Conservation (phyloP, 2,888 invertebrate species). For the Isotomurus palustris region DNA sequence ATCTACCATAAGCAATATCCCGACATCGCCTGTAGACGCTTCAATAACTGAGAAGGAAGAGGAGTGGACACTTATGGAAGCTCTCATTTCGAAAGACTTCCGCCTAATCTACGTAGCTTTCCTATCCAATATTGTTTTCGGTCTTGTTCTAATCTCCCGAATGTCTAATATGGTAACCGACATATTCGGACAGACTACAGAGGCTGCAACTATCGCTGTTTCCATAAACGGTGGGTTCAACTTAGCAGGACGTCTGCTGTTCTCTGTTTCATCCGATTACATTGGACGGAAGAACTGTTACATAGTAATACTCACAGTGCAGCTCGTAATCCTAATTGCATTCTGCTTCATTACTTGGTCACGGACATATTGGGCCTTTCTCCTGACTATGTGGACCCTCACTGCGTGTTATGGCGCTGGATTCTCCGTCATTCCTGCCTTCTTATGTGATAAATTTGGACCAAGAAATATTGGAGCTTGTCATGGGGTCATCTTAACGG, state of each 20-base stretch:
- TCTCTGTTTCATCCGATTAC: conserved; percentile 37
- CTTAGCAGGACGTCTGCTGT: conserved; percentile 36
- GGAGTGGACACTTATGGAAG: conserved; percentile 37
- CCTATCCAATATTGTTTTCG: conserved; percentile 38
- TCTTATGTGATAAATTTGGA: conserved; percentile 33
- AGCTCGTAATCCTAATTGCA: conserved; percentile 22
- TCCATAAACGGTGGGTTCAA: conserved; percentile 43
- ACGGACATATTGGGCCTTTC: conserved; percentile 35
- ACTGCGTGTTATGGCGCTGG: conserved; percentile 32
- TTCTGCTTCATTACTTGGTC: conserved; percentile 34
- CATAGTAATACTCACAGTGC: conserved; percentile 33
- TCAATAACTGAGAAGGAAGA: too few relatives aligned
- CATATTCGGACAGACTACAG: conserved; percentile 26
- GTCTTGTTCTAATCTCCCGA: conserved; percentile 39
- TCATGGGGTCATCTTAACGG: conserved; percentile 38
- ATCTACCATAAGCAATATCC: too few relatives aligned
- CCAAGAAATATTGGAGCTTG: conserved; percentile 37
- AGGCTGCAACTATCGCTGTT: conserved; percentile 35
- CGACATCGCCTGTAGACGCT: too few relatives aligned
- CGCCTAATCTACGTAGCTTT: conserved; percentile 39
- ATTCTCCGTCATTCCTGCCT: conserved; percentile 29
- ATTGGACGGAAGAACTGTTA: conserved; percentile 41
- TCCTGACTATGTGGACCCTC: conserved; percentile 32
- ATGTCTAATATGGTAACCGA: conserved; percentile 42
- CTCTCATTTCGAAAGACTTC: conserved; percentile 35